Percentiles rank a stretch among this genome's conserved stretches.
Evolutionary conservation across 1,140 invertebrate species (phyloP).

Genomic region (Conopomorpha cramerella): DNA sequence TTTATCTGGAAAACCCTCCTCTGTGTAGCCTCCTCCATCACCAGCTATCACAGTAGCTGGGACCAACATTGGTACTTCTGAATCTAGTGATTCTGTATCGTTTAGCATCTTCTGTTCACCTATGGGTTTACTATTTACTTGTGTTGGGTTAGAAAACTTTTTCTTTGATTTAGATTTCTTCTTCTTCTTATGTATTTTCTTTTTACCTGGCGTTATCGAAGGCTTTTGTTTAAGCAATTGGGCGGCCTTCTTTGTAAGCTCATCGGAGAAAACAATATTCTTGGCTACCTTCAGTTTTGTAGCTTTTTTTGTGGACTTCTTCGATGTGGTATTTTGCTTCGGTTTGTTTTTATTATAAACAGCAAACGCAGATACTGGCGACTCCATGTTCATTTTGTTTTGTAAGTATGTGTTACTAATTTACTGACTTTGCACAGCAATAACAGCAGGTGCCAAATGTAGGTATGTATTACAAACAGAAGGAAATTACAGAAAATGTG

Average conservation of each 20-base stretch:
- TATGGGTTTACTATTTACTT: no score
- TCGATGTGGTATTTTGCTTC: constrained; percentile 19
- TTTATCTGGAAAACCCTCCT: no score
- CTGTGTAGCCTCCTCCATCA: no score
- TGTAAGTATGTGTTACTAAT: no score
- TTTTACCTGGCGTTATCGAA: no score
- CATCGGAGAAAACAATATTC: constrained; percentile 9
- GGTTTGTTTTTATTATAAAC: constrained; percentile 31
- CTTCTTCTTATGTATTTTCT: constrained; percentile 33
- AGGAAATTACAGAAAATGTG: no score
- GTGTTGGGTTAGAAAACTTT: no score
- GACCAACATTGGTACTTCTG: constrained; percentile 21
- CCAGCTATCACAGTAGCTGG: constrained; percentile 1
- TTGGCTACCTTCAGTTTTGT: constrained; percentile 7
- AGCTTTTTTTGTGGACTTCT: constrained; percentile 23
- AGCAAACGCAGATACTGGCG: constrained; percentile 36
- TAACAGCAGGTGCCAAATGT: no score
- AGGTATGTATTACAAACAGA: no score
- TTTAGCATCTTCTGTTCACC: no score
- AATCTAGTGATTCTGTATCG: constrained; percentile 16
- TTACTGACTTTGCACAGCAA: no score
- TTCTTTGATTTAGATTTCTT: no score
- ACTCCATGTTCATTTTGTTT: constrained; percentile 28
- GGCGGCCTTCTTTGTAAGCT: constrained; percentile 18
- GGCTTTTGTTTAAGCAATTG: constrained; percentile 26